Base-by-base conservation (phyloP, 2,888 invertebrate species). In the Lithophane semibrunnea region DNA sequence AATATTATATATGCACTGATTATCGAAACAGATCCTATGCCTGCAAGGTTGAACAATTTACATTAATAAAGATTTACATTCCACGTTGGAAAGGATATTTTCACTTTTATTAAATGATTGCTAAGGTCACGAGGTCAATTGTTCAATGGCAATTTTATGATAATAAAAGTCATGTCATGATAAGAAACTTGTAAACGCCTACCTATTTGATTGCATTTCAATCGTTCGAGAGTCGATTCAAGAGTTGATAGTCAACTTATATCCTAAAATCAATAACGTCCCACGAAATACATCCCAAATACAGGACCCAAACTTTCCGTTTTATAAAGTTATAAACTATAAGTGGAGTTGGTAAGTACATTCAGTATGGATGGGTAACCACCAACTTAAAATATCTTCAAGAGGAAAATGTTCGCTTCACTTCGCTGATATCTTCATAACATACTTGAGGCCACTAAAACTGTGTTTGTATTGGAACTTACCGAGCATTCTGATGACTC, bases 401-500 rank as follows among this genome's bases (percentile, higher is more conserved):
- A 58, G 21, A 21, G 21, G 52, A 67, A 56, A 72, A 67, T 21
- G 13, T 16, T 24, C 24, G 44, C 47, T 64, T 24, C 42, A 75
- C 13, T 75, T 80, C 49, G 12, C 5, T 61, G 37, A 49, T 29
- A 69, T 44, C 9, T 56, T 24, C 49, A 67, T 37, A 37, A 1
- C 29, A 63, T 79, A 63, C 9, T 63, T 52, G 24, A 78, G n/a
- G 13, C 44, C 47, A 68, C 16, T 5, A 64, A 49, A 77, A 58
- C 16, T 37, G 16, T 49, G 16, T 21, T 60, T 44, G 9, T 47
- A 3, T 47, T 49, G 7, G 1, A 54, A 97, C 98, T 98, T 94
- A 98, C 98, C 97, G 70, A 98, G 93, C 98, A 98, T 98, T 92
- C 98, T 97, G 88, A 98, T 98, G 84, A 98, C 98, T 90, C 97